Conservation (phyloP, 2,797 vertebrate genomes). For the Rhabdomys pumilio region DNA sequence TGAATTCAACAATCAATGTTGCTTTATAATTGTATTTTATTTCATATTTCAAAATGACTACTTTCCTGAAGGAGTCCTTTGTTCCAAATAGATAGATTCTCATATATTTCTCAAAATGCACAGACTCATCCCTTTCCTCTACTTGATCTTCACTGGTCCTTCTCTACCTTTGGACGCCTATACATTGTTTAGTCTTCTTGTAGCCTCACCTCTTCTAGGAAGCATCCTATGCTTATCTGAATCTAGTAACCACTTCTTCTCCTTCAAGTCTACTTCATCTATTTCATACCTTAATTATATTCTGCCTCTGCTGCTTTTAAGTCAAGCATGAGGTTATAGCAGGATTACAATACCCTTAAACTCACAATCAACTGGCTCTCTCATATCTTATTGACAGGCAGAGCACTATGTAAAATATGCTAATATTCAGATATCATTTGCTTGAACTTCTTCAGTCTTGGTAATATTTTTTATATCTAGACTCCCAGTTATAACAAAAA, state of each 20-base stretch:
- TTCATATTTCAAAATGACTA: not conserved
- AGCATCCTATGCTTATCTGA: slow-evolving; percentile 4
- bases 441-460: slow-evolving; percentile 3
- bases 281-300: slow-evolving; percentile 27
- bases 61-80: slow-evolving; percentile 51
- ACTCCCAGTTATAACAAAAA: not conserved
- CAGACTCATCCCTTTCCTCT: not conserved
- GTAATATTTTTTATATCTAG: slow-evolving; percentile 43
- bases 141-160: not conserved
- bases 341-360: not conserved
- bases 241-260: slow-evolving; percentile 21
- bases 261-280: not conserved
- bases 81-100: slow-evolving; percentile 7
- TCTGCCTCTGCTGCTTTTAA: slow-evolving; percentile 40
- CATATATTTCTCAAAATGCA: slow-evolving; percentile 9
- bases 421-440: slow-evolving; percentile 53
- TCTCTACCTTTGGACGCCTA: not conserved
- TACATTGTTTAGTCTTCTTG: not conserved
- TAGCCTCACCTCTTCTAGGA: not conserved
- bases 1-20: slow-evolving; percentile 13
- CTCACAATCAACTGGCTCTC: not conserved
- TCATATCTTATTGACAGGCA: not conserved
- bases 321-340: not conserved
- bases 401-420: not conserved
- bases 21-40: slow-evolving; percentile 36